Evolutionary conservation across 2,113 vertebrate species (phyloP), one percentile per base, ranked within the genome.

Genomic region (Lathamus discolor): DNA sequence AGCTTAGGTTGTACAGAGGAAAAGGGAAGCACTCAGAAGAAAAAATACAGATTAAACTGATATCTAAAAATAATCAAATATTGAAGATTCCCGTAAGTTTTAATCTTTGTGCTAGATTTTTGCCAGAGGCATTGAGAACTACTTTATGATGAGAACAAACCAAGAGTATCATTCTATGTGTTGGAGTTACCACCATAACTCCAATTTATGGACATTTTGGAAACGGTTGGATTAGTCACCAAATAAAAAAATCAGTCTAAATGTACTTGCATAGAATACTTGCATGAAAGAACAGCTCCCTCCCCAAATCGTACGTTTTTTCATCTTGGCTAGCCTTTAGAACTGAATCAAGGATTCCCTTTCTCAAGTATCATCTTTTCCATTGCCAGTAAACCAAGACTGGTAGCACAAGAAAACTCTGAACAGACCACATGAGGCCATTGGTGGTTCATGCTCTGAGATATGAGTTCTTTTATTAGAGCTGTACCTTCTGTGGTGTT

Each of bases 361-460:
- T 77, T 85, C 82, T 72, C 17, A 63, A 76, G 73, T 13, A 92
- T 68, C 76, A 78, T 54, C 35, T 63, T 64, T 95, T 94, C 77
- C 20, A 64, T 64, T 70, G 49, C 69, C 83, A 77, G 68, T 54
- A 70, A 90, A 83, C 80, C 44, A 83, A 92, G 72, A 39, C 51
- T 90, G 63, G 55, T 54, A 88, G 82, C 39, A 81, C 83, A 88
- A 83, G 15, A 85, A 80, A 83, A 70, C 49, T 76, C 61, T 83
- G 18, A 90, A 86, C 46, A 95, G 51, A 90, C n/a, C 88, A 93
- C 75, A 51, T 68, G 72, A 95, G 90, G 83, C 95, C 83, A 81
- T 37, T 23, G 55, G 68, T 88, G 33, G 51, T 81, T 93, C 57
- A 72, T 35, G 52, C 73, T 84, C 72, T 25, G 64, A 95, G 73